Conservation (phyloP, 1,140 invertebrate genomes). For the Antheraea mylitta region DNA sequence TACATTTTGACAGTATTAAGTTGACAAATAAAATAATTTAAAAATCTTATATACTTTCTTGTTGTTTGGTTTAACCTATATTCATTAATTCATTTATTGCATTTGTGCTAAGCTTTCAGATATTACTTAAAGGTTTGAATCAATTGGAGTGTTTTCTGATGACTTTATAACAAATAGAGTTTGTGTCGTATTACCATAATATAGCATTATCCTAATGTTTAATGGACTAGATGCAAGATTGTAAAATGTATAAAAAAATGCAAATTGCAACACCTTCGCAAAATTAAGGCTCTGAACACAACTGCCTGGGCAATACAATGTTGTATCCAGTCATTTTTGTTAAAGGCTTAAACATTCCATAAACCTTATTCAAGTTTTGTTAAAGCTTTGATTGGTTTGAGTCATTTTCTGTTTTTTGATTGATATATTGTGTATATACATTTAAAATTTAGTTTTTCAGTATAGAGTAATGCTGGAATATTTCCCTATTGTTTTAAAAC, state of each 20-base stretch:
- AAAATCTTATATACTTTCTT: slow-evolving; percentile 6
- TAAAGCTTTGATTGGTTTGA: slow-evolving; percentile 62
- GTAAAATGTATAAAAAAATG: slow-evolving; percentile 29
- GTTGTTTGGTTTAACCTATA: not conserved
- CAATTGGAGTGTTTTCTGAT: slow-evolving; percentile 69
- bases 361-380: slow-evolving; percentile 61
- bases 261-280: not conserved
- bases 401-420: slow-evolving; percentile 34
- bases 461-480: not conserved
- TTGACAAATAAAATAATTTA: not conserved
- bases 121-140: slow-evolving; percentile 56
- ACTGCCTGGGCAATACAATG: slow-evolving; percentile 39
- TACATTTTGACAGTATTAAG: slow-evolving; percentile 4
- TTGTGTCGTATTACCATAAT: slow-evolving; percentile 47
- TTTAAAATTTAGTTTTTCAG: not conserved
- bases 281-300: not conserved
- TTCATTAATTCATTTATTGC: slow-evolving; percentile 16
- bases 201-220: slow-evolving; percentile 49
- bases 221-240: slow-evolving; percentile 58
- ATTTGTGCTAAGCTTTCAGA: slow-evolving; percentile 61
- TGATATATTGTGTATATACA: not conserved
- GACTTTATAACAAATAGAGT: slow-evolving; percentile 48
- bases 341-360: slow-evolving; percentile 75
- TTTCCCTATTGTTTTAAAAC: slow-evolving; percentile 3
- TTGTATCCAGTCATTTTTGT: slow-evolving; percentile 61